phyloP scores from a whole-genome alignment of 2,888 invertebrate species.

The Panopea generosa region DNA sequence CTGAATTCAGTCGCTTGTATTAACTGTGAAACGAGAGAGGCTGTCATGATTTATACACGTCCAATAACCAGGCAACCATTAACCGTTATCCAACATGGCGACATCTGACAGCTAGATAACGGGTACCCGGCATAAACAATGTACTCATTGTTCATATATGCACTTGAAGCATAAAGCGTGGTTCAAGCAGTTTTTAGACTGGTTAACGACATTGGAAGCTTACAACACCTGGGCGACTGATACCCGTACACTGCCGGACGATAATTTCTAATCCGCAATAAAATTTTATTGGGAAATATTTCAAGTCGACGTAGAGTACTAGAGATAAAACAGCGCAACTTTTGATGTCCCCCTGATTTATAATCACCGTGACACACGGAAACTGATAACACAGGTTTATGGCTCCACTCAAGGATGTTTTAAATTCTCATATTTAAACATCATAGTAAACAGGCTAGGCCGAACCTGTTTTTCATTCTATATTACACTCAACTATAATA shows the following conservation, averaged over 20 bases:
- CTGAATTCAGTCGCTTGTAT: too few species aligned
- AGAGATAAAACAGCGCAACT: slow-evolving; percentile 67
- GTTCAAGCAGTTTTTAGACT: slow-evolving; percentile 8
- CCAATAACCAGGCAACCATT: slow-evolving; percentile 35
- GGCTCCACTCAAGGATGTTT: slow-evolving; percentile 45
- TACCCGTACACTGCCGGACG: slow-evolving; percentile 22
- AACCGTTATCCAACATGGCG: slow-evolving; percentile 45
- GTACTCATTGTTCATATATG: too few species aligned
- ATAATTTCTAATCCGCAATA: slow-evolving; percentile 67
- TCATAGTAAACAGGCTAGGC: neutral
- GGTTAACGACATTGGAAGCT: slow-evolving; percentile 28
- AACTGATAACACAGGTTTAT: slow-evolving; percentile 58
- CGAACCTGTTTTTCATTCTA: neutral
- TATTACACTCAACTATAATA: too few species aligned
- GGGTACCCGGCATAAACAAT: slow-evolving; percentile 23
- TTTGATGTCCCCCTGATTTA: slow-evolving; percentile 71
- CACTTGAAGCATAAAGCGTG: neutral
- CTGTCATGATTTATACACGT: slow-evolving; percentile 25
- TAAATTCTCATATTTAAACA: slow-evolving; percentile 25
- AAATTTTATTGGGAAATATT: slow-evolving; percentile 72
- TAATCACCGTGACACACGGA: slow-evolving; percentile 59
- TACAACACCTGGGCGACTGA: slow-evolving; percentile 36
- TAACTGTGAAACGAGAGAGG: too few species aligned
- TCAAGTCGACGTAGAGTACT: slow-evolving; percentile 61
- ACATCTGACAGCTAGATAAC: slow-evolving; percentile 37